Evolutionary conservation across 2,888 invertebrate species (phyloP).

Genomic region (Chrysomela aeneicollis): DNA sequence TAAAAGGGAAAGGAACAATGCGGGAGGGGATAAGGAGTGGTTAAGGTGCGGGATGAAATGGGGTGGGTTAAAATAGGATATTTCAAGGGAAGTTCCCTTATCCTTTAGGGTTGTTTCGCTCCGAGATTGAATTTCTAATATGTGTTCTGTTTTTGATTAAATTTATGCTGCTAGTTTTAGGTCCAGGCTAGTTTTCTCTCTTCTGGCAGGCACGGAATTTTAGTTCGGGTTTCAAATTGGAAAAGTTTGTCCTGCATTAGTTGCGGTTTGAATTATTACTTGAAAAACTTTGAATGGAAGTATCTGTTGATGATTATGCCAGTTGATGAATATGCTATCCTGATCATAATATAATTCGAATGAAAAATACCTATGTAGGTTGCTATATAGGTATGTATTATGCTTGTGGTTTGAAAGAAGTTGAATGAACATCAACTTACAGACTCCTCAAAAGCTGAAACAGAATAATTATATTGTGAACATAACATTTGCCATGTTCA

Average conservation of each 20-base stretch:
- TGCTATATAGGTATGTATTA: too few relatives aligned
- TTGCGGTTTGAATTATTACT: constrained; percentile 47
- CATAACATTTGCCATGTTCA: too few relatives aligned
- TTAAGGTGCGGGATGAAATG: constrained; percentile 45
- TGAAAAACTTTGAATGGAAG: constrained; percentile 39
- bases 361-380: too few relatives aligned
- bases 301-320: constrained; percentile 33
- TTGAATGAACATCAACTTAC: too few relatives aligned
- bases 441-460: too few relatives aligned
- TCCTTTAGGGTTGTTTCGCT: constrained; percentile 60
- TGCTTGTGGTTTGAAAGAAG: too few relatives aligned
- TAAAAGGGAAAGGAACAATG: constrained; percentile 42
- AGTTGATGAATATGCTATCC: constrained; percentile 16
- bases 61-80: constrained; percentile 52
- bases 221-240: constrained; percentile 49
- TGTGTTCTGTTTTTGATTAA: constrained; percentile 63
- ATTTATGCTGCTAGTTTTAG: constrained; percentile 57
- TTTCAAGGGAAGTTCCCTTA: constrained; percentile 57
- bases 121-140: constrained; percentile 63
- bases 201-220: constrained; percentile 47
- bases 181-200: constrained; percentile 39
- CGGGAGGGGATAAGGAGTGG: constrained; percentile 52
- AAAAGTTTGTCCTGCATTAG: constrained; percentile 53
- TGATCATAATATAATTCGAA: too few relatives aligned
- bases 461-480: too few relatives aligned